These are phyloP conservation scores for Nicator chloris DNA, from an alignment of 2,113 vertebrate species.

Conservation along the genomic window DNA sequence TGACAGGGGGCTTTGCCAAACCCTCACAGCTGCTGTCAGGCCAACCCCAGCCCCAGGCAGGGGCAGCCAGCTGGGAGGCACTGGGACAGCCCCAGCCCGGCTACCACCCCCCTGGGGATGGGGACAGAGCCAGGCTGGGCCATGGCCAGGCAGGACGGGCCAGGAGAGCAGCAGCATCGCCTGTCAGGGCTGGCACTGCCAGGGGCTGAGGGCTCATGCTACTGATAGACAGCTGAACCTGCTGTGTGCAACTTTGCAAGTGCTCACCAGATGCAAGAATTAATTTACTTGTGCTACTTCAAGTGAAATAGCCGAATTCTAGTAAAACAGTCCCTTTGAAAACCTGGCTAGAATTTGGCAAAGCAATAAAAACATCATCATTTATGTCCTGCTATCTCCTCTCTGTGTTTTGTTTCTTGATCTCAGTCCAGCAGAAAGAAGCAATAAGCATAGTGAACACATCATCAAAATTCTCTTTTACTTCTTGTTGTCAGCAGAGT, in stretches of 20 bases:
- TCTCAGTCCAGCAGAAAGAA: neutral
- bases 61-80: neutral
- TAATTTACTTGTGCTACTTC: neutral
- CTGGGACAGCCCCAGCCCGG: fast-evolving
- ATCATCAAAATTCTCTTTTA: neutral
- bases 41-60: neutral
- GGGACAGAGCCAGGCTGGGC: fast-evolving
- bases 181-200: fast-evolving
- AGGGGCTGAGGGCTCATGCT: fast-evolving
- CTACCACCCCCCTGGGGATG: neutral
- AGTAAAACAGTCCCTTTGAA: neutral
- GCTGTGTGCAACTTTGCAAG: neutral
- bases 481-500: neutral
- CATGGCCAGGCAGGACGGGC: neutral
- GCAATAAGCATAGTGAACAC: neutral
- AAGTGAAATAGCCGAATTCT: neutral
- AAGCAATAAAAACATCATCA: neutral
- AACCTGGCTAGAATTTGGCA: neutral
- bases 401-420: neutral
- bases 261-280: neutral
- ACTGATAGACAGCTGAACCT: neutral
- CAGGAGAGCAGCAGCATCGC: fast-evolving
- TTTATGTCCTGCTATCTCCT: neutral
- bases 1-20: neutral
- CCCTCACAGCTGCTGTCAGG: neutral